Evolutionary conservation across 2,113 vertebrate species (phyloP).

Genomic region (Morphnarchus princeps): DNA sequence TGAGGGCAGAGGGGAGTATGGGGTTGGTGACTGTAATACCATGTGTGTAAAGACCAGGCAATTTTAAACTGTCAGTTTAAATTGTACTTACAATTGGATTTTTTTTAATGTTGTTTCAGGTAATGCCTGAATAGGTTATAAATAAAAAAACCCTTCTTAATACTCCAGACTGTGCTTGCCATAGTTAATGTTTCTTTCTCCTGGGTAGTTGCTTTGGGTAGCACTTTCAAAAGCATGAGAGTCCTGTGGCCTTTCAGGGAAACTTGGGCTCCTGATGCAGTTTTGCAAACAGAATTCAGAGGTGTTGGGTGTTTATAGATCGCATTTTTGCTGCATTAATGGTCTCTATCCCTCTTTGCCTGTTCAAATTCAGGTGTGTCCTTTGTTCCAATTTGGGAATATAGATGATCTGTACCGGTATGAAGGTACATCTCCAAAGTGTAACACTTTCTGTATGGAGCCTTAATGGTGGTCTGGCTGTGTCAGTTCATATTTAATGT

Average conservation of each 20-base stretch:
- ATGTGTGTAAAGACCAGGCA: neutral
- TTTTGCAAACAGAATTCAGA: neutral
- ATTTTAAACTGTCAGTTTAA: neutral
- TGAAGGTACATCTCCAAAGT: neutral
- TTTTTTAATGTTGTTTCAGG: neutral
- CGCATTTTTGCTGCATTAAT: neutral
- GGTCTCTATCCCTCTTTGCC: rapidly evolving
- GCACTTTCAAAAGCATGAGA: neutral
- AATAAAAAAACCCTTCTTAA: neutral
- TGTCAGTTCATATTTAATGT: neutral
- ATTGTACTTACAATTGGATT: neutral
- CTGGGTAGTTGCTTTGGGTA: neutral
- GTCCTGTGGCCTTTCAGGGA: neutral
- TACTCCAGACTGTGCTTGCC: neutral
- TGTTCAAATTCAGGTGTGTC: neutral
- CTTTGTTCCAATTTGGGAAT: neutral
- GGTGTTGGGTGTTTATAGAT: neutral
- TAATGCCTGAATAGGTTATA: neutral
- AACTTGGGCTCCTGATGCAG: neutral
- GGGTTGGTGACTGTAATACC: neutral
- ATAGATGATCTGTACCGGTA: neutral
- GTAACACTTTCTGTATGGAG: neutral
- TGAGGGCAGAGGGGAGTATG: neutral
- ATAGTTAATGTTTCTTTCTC: neutral
- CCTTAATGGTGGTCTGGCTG: neutral